These are phyloP conservation scores for Pyrgilauda ruficollis DNA, from an alignment of 2,113 vertebrate genomes.

Conservation along the genomic window DNA sequence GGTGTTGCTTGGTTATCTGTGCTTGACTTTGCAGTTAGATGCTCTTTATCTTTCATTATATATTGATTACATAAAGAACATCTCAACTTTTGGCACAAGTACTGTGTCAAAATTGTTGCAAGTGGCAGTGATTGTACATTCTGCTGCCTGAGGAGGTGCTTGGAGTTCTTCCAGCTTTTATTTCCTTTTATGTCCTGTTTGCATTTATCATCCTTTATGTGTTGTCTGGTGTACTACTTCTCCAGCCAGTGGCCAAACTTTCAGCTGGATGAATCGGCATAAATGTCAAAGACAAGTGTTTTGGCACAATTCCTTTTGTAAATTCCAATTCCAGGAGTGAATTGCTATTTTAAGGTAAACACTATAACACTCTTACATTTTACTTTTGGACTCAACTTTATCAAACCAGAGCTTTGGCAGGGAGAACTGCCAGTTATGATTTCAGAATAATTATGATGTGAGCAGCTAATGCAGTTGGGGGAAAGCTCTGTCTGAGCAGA, in stretches of 20 bases:
- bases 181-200: background rate
- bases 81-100: background rate
- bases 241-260: background rate
- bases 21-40: background rate
- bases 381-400: background rate
- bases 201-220: conserved; percentile 29
- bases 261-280: background rate
- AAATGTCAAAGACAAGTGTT: background rate
- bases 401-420: background rate
- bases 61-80: conserved; percentile 34
- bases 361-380: background rate
- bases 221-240: background rate
- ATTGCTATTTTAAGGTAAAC: background rate
- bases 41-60: conserved; percentile 8
- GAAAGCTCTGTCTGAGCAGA: background rate
- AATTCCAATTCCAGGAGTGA: background rate
- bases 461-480: background rate
- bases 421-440: background rate
- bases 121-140: background rate
- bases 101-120: background rate
- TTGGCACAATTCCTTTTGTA: background rate
- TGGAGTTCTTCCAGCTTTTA: conserved; percentile 29
- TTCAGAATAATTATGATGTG: background rate
- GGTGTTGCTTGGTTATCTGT: background rate
- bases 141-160: background rate